Evolutionary conservation across 2,797 vertebrate genomes (phyloP).

Genomic region (Alca torda): DNA sequence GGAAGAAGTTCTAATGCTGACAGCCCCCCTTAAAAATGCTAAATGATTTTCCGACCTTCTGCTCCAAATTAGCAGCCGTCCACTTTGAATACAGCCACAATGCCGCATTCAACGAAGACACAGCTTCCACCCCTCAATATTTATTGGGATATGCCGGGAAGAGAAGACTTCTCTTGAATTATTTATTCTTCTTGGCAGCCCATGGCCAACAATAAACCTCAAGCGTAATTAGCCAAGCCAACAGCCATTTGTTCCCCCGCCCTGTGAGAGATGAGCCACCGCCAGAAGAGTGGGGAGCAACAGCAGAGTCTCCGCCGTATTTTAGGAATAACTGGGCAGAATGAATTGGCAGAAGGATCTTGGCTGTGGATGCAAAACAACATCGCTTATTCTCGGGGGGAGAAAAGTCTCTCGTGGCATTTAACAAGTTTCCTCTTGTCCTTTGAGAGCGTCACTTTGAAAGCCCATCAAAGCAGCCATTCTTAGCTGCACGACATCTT

Average conservation of each 20-base stretch:
- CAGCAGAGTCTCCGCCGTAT: background rate
- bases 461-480: background rate
- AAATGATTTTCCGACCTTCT: background rate
- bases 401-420: background rate
- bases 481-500: background rate
- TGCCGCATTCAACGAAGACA: background rate
- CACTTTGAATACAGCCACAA: background rate
- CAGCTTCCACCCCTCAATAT: background rate
- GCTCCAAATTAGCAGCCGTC: background rate
- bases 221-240: background rate
- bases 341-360: background rate
- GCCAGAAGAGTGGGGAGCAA: background rate
- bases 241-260: background rate
- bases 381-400: background rate
- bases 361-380: background rate
- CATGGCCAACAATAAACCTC: background rate
- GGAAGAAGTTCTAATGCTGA: accelerated
- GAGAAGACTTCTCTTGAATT: background rate
- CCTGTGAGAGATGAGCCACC: background rate
- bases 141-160: background rate
- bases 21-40: background rate
- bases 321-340: background rate
- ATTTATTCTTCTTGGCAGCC: background rate
- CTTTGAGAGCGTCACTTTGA: background rate
- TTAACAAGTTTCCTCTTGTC: background rate